Evolutionary conservation across 2,797 vertebrate genomes (phyloP).

Genomic region (Sus cebifrons): DNA sequence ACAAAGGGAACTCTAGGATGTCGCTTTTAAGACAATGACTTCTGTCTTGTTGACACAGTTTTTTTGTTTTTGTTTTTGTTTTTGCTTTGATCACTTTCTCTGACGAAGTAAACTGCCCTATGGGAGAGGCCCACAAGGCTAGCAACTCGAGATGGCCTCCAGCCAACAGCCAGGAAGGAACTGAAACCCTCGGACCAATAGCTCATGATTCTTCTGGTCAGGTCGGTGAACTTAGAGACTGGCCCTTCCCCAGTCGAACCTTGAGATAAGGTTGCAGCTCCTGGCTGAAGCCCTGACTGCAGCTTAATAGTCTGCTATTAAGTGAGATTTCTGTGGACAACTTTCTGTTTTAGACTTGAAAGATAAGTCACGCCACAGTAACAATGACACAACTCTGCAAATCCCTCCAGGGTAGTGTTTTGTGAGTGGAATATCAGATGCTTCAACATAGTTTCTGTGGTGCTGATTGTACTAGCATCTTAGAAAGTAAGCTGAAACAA

Average conservation of each 20-base stretch:
- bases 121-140: background rate
- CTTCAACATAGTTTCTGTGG: background rate
- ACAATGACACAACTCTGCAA: background rate
- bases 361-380: background rate
- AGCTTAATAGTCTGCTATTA: background rate
- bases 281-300: background rate
- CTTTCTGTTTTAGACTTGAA: background rate
- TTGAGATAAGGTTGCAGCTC: background rate
- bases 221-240: rapidly evolving
- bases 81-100: background rate
- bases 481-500: background rate
- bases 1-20: background rate
- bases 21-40: background rate
- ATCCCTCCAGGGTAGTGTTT: too few relatives aligned
- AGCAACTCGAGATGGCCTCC: background rate
- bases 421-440: background rate
- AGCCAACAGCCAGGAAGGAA: background rate
- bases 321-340: background rate
- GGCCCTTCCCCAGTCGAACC: background rate
- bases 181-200: background rate
- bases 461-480: background rate
- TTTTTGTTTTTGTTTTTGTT: background rate
- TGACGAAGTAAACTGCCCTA: background rate
- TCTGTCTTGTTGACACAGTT: background rate
- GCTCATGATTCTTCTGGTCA: background rate